Conservation (phyloP, 2,797 vertebrate genomes). For the Phyllotis vaccarum region DNA sequence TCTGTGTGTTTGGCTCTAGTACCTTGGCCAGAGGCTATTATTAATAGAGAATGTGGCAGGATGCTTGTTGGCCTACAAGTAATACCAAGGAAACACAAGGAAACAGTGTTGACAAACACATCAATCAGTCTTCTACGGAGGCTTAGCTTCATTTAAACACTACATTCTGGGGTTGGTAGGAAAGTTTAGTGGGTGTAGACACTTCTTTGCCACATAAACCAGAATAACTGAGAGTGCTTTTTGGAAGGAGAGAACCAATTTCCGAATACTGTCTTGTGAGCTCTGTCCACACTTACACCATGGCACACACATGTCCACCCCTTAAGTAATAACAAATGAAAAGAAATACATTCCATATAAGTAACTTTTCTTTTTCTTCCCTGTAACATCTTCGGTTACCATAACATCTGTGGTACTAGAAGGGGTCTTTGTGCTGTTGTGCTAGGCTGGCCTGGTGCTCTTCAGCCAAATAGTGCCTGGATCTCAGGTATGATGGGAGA, state of each 20-base stretch:
- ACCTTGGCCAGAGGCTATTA: neutral
- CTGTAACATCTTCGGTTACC: neutral
- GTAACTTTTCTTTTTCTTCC: neutral
- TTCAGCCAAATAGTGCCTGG: neutral
- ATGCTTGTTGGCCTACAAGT: neutral
- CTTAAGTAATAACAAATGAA: neutral
- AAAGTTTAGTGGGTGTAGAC: neutral
- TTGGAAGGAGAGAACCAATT: neutral
- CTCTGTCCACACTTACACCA: neutral
- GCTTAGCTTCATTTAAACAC: neutral
- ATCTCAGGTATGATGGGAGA: neutral
- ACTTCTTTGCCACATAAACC: neutral
- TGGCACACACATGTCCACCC: neutral
- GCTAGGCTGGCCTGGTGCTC: neutral
- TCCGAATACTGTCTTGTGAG: neutral
- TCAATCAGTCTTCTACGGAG: neutral
- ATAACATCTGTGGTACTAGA: neutral
- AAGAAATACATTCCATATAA: neutral
- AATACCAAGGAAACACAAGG: slow-evolving; percentile 2
- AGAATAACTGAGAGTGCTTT: neutral
- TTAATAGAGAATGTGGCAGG: neutral
- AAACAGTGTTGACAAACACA: neutral
- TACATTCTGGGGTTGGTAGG: neutral
- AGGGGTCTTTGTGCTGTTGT: neutral
- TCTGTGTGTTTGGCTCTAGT: slow-evolving; percentile 33